A percentile compares a stretch with the other conserved stretches of the same genome.
Conservation (phyloP, 53 echinoderm and acorn worm genomes). For the Zoroaster sp. region DNA sequence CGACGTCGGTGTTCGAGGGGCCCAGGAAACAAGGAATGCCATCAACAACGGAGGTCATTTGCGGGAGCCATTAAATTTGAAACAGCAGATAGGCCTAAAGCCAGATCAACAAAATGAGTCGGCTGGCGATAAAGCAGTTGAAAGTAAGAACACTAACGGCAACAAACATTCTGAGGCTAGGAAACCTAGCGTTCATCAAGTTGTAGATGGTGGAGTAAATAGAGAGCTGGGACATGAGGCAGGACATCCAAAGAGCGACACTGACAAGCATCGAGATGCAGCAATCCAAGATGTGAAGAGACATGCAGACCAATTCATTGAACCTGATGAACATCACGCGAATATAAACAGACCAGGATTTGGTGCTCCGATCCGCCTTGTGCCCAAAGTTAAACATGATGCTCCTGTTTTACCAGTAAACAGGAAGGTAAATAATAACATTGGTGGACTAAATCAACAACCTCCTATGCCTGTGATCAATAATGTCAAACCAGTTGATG, state of each 20-base stretch:
- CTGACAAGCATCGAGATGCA: neutral
- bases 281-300: neutral
- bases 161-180: neutral
- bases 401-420: neutral
- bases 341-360: slow-evolving; percentile 2
- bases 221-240: neutral
- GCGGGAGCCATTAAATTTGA: neutral
- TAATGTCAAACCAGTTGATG: neutral
- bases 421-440: neutral
- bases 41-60: neutral
- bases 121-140: neutral
- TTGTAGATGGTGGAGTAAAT: neutral
- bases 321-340: neutral
- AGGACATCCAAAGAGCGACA: neutral
- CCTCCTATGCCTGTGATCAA: neutral
- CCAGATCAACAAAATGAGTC: neutral
- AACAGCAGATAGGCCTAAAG: neutral
- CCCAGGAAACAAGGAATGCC: neutral
- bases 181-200: neutral
- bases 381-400: neutral
- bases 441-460: neutral
- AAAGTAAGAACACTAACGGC: neutral
- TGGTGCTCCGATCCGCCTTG: slow-evolving; percentile 8
- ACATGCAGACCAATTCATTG: neutral
- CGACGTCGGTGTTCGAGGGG: neutral